Evolutionary conservation across 2,797 vertebrate species (phyloP).

Genomic region (Schizopygopsis pylzovi): DNA sequence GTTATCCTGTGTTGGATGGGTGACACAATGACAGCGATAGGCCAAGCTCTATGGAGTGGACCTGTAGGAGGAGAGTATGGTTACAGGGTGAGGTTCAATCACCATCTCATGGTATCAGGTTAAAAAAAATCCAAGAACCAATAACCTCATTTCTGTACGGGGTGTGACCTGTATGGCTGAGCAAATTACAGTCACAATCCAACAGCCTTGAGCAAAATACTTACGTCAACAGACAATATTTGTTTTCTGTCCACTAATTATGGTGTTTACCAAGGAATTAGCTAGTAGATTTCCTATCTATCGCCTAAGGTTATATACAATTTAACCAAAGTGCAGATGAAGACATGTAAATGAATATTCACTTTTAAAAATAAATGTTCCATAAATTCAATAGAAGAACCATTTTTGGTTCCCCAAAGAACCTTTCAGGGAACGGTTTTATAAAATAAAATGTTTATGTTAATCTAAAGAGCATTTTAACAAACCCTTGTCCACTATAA

Average conservation of each 20-base stretch:
- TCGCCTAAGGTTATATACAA: constrained; percentile 10
- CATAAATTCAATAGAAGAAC: background rate
- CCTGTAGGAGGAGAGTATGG: constrained; percentile 43
- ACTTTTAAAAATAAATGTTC: background rate
- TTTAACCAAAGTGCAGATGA: background rate
- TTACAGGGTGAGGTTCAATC: constrained; percentile 43
- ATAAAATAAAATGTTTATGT: background rate
- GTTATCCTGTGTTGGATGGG: constrained; percentile 27
- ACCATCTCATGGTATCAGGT: constrained; percentile 47
- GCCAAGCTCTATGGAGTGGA: constrained; percentile 19
- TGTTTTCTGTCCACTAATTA: constrained; percentile 18
- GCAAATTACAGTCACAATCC: constrained; percentile 23
- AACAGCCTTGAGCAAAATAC: background rate
- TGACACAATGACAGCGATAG: constrained; percentile 45
- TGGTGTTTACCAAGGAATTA: constrained; percentile 32
- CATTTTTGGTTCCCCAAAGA: background rate
- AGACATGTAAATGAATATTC: background rate
- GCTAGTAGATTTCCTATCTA: background rate
- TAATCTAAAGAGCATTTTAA: background rate
- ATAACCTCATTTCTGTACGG: constrained; percentile 26
- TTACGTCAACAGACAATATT: background rate
- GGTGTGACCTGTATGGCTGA: constrained; percentile 9
- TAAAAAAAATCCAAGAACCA: constrained; percentile 27
- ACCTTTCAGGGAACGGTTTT: background rate
- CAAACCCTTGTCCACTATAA: background rate